Evolutionary conservation across 1,140 invertebrate genomes (phyloP).

Genomic region (Bicyclus anynana): DNA sequence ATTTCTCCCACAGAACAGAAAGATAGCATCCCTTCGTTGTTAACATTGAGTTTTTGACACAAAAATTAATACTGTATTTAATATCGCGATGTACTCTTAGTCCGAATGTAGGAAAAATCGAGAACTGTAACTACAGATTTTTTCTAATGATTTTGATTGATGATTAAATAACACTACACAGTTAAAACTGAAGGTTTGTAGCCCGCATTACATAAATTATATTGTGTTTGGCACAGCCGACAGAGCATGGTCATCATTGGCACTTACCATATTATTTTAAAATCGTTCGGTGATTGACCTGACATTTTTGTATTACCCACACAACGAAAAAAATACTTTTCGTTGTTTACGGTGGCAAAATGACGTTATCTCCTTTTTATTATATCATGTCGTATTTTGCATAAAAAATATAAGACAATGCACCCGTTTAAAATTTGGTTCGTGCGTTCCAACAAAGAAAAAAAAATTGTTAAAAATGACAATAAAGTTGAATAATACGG

Average conservation of each 20-base stretch:
- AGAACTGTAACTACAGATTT: too few relatives aligned
- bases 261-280: not conserved
- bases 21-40: too few relatives aligned
- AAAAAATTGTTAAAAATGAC: slow-evolving; percentile 27
- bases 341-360: not conserved
- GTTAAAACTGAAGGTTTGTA: too few relatives aligned
- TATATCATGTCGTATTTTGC: slow-evolving; percentile 2
- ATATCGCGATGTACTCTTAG: too few relatives aligned
- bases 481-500: slow-evolving; percentile 69
- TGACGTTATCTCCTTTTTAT: slow-evolving; percentile 1
- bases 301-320: slow-evolving; percentile 7
- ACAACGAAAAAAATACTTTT: slow-evolving; percentile 5
- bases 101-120: too few relatives aligned
- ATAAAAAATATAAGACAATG: slow-evolving; percentile 12
- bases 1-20: too few relatives aligned
- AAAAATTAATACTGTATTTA: too few relatives aligned
- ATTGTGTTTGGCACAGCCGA: not conserved
- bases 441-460: slow-evolving; percentile 30
- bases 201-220: too few relatives aligned
- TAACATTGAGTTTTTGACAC: too few relatives aligned
- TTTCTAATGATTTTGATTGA: too few relatives aligned
- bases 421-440: slow-evolving; percentile 3
- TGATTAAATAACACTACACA: too few relatives aligned
- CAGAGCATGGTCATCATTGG: not conserved
- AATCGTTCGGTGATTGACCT: slow-evolving; percentile 1